phyloP scores from a whole-genome alignment of 2,888 invertebrate genomes.

The Encarsia formosa region DNA sequence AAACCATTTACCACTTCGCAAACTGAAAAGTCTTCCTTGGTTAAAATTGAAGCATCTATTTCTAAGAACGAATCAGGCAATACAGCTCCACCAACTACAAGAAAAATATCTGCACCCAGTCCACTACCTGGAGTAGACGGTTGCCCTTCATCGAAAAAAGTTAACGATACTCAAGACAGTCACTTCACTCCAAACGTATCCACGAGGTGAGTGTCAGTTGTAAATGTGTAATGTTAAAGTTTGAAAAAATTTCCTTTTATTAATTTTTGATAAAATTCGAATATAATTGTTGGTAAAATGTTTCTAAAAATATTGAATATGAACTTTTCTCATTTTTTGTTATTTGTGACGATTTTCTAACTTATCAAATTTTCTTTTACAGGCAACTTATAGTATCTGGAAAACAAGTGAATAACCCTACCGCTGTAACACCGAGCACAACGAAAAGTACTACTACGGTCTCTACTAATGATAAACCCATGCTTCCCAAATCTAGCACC shows the following conservation, averaged over 20 bases:
- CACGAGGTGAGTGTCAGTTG: constrained; percentile 25
- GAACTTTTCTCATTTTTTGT: neutral
- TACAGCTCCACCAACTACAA: constrained; percentile 15
- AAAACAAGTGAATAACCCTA: constrained; percentile 13
- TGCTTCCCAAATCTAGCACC: constrained; percentile 25
- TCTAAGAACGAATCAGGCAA: constrained; percentile 6
- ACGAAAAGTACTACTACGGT: no score
- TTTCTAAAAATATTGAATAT: neutral
- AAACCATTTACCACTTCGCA: constrained; percentile 48
- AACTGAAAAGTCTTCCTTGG: constrained; percentile 23
- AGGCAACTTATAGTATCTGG: neutral
- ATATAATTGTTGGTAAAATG: neutral
- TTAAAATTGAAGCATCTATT: constrained; percentile 13
- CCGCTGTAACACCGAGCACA: no score
- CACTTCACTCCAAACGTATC: neutral
- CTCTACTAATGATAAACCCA: no score
- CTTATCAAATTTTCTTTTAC: neutral
- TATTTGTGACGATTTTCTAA: no score
- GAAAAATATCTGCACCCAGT: constrained; percentile 33
- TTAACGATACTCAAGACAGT: constrained; percentile 8
- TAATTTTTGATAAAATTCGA: neutral
- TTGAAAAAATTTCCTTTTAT: neutral
- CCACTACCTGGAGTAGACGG: constrained; percentile 31
- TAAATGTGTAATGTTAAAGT: no score
- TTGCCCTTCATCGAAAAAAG: constrained; percentile 19